Evolutionary conservation across 2,797 vertebrate genomes (phyloP), one percentile per base, ranked within the genome.

Genomic region (Sebastes ruberrimus): DNA sequence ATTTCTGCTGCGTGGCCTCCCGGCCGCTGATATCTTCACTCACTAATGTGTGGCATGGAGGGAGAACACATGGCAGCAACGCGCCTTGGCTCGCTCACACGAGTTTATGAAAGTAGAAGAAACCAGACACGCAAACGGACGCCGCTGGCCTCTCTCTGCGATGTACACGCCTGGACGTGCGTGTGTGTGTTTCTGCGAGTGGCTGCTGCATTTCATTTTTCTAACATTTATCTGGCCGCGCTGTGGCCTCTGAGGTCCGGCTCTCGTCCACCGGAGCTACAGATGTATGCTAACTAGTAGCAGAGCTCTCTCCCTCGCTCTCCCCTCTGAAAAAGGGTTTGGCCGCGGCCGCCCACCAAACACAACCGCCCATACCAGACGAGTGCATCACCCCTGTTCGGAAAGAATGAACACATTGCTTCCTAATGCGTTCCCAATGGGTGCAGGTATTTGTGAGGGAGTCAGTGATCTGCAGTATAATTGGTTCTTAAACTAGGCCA

Each of bases 371-470:
- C 93, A 94, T 94, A 93, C 93, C 94, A 95, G 94, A 94, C 85
- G 87, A 93, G 90, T 94, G 91, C 86, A 93, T 95, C 95, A 94
- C 88, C 92, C 77, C 83, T 42, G 69, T 89, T 90, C 76, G 94
- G 95, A 95, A 95, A 95, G 89, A 95, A 92, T 95, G 93, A 95
- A 94, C 92, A 92, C 92, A 92, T 91, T 77, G 76, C 91, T 91
- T 91, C 89, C 86, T 95, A 94, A 95, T 94, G 91, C 62, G 82
- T 95, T 95, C 93, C 88, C 81, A 95, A 93, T 94, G 93, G 93
- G 80, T 67, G 90, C 93, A 95, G 92, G 93, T 95, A 94, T 95
- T 89, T 92, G 88, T 75, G 83, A 90, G 75, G 71, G 81, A 84
- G 82, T 92, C 85, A 81, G 89, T 84, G 84, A 89, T 78, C 81